These are phyloP conservation scores for Drosophila rubida DNA, from an alignment of 2,888 invertebrate genomes.

Conservation along the genomic window DNA sequence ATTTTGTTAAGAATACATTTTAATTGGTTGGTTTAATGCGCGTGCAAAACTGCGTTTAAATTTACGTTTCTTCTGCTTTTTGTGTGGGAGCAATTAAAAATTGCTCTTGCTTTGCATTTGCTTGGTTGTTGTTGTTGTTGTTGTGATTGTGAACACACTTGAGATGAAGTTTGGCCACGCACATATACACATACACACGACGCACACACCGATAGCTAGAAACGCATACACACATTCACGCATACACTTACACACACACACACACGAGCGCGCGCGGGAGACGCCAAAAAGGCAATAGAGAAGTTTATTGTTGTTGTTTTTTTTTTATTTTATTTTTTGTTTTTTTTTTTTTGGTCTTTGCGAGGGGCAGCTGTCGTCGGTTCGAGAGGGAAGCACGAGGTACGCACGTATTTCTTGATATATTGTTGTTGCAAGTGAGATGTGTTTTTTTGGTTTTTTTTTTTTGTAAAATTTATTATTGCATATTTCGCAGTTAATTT, in stretches of 20 bases:
- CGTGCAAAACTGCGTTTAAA: slow-evolving; percentile 51
- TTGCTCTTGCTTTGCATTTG: slow-evolving; percentile 7
- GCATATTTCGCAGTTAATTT: background rate
- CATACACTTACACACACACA: slow-evolving; percentile 38
- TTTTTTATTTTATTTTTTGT: background rate
- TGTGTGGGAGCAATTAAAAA: slow-evolving; percentile 23
- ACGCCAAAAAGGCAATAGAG: slow-evolving; percentile 58
- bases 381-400: slow-evolving; percentile 12
- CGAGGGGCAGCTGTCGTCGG: slow-evolving; percentile 18
- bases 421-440: slow-evolving; percentile 6
- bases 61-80: slow-evolving; percentile 30
- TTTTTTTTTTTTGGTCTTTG: background rate
- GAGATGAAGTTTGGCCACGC: slow-evolving; percentile 51
- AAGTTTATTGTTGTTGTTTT: slow-evolving; percentile 51
- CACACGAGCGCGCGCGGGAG: slow-evolving; percentile 54
- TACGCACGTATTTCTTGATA: slow-evolving; percentile 21
- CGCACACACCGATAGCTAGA: slow-evolving; percentile 40
- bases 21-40: slow-evolving; percentile 27
- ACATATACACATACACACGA: slow-evolving; percentile 31
- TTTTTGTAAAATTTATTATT: background rate
- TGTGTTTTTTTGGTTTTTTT: slow-evolving; percentile 9
- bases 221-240: slow-evolving; percentile 21
- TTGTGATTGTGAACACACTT: slow-evolving; percentile 61
- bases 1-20: slow-evolving; percentile 36
- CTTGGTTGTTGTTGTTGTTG: slow-evolving; percentile 19